These are phyloP conservation scores for Phataginus tetradactyla DNA, from an alignment of 2,797 vertebrate species.

Conservation along the genomic window DNA sequence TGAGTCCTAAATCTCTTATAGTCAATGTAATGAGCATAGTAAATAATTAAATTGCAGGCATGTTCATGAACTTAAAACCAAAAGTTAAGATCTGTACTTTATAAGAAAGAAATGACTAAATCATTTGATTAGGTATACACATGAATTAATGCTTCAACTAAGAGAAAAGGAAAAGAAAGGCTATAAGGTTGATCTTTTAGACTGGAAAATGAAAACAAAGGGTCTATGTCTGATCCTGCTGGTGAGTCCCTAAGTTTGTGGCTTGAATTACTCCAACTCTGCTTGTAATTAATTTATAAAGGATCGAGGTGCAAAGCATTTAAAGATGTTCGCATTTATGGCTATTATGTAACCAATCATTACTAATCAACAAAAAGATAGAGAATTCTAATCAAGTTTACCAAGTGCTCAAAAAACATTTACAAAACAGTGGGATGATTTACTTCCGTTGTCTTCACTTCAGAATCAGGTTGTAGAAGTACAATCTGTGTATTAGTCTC, in stretches of 20 bases:
- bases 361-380: neutral
- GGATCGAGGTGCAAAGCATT: neutral
- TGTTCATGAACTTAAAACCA: neutral
- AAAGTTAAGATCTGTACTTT: constrained; percentile 10
- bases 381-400: constrained; percentile 5
- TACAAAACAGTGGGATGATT: neutral
- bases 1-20: neutral
- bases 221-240: neutral
- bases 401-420: neutral
- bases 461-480: neutral
- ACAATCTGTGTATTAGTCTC: neutral
- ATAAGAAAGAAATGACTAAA: neutral
- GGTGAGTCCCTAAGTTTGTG: neutral
- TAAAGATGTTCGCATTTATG: neutral
- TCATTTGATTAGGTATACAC: neutral
- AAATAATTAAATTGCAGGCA: neutral
- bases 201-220: neutral
- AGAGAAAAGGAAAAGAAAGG: neutral
- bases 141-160: neutral
- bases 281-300: constrained; percentile 23
- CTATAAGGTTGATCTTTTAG: neutral
- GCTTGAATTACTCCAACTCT: neutral
- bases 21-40: neutral
- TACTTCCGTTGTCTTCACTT: neutral
- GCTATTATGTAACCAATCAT: neutral